Evolutionary conservation across 2,113 vertebrate species (phyloP).

Genomic region (Equus przewalskii): DNA sequence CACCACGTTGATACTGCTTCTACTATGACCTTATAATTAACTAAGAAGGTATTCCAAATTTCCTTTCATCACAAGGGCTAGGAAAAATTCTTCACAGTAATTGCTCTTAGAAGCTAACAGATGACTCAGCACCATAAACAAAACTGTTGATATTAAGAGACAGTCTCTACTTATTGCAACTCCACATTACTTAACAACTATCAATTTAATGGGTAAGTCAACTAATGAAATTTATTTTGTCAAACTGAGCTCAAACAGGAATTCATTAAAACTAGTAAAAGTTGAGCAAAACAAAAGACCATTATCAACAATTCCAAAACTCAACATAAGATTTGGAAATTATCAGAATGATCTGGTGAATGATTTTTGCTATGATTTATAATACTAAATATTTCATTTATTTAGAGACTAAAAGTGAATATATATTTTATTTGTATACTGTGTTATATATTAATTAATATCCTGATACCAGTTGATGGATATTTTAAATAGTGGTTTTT

Average conservation of each 20-base stretch:
- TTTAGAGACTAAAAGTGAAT: not conserved
- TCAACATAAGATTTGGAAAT: slow-evolving; percentile 32
- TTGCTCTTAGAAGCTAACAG: not conserved
- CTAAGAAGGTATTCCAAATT: not conserved
- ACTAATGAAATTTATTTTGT: not conserved
- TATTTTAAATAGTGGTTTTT: not conserved
- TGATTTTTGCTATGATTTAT: not conserved
- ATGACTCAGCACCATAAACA: not conserved
- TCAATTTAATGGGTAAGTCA: slow-evolving; percentile 2
- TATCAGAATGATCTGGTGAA: not conserved
- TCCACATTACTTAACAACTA: not conserved
- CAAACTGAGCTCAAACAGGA: not conserved
- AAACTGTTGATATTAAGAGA: not conserved
- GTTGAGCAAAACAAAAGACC: not conserved
- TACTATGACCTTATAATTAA: not conserved
- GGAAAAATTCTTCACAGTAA: not conserved
- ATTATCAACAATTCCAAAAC: not conserved
- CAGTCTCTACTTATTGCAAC: not conserved
- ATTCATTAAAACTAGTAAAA: slow-evolving; percentile 30
- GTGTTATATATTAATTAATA: not conserved
- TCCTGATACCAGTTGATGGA: not conserved
- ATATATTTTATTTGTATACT: not conserved
- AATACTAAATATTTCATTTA: slow-evolving; percentile 9
- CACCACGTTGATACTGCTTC: not conserved
- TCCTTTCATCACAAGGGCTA: not conserved